Percentiles rank a stretch among this genome's conserved stretches.
These are phyloP conservation scores for Copsychus sechellarum DNA, from an alignment of 2,113 vertebrate genomes.

Conservation along the genomic window DNA sequence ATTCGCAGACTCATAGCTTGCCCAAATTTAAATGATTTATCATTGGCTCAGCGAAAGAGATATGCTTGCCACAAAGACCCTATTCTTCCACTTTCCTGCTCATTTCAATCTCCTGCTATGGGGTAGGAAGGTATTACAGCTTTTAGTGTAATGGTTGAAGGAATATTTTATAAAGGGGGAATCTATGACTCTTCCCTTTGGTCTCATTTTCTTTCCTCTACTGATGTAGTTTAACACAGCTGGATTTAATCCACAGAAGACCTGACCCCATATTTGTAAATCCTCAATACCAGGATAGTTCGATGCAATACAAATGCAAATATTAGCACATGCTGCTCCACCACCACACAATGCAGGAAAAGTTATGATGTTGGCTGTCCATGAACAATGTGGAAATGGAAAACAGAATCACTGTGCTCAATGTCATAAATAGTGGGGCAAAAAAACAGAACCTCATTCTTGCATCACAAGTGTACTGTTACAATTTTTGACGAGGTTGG, in stretches of 20 bases:
- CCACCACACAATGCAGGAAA: background rate
- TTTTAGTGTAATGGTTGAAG: background rate
- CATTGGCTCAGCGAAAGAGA: background rate
- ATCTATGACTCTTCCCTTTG: background rate
- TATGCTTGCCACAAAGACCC: background rate
- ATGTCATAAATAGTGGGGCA: background rate
- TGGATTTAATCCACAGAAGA: background rate
- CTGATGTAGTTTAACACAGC: background rate
- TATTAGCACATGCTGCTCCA: background rate
- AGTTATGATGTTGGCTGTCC: background rate
- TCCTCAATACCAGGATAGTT: background rate
- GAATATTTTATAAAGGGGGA: background rate
- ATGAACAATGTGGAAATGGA: background rate
- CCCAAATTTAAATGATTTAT: background rate
- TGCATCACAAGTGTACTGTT: background rate
- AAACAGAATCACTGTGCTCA: background rate
- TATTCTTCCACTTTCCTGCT: background rate
- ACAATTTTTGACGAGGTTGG: background rate
- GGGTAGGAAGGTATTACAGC: background rate
- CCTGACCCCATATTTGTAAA: slow-evolving; percentile 1
- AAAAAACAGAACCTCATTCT: background rate
- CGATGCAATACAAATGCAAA: background rate
- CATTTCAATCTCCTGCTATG: background rate
- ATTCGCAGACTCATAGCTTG: background rate
- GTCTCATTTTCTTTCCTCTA: background rate